Percentiles rank a stretch among this genome's conserved stretches.
phyloP scores from a whole-genome alignment of 1,140 invertebrate species.

The Meloidogyne floridensis region DNA sequence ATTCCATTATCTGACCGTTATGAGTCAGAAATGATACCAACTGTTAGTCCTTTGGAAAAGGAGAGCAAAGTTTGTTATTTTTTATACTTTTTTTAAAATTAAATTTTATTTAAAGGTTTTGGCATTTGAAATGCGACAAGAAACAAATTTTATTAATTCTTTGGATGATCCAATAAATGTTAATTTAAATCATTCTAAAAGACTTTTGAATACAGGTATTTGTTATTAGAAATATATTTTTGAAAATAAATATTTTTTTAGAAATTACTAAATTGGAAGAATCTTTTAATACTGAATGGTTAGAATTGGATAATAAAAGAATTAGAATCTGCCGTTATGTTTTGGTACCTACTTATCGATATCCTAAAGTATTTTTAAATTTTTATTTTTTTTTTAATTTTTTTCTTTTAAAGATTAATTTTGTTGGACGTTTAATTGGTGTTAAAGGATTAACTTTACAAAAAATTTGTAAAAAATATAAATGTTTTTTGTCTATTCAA shows the following conservation, averaged over 20 bases:
- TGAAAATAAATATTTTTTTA: background rate
- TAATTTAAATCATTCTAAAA: slow-evolving; percentile 19
- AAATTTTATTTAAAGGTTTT: background rate
- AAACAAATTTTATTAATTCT: slow-evolving; percentile 29
- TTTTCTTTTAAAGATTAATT: slow-evolving; percentile 23
- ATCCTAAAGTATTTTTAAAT: slow-evolving; percentile 1
- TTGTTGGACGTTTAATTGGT: slow-evolving; percentile 31
- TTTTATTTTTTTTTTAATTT: background rate
- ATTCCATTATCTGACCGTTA: slow-evolving; percentile 5
- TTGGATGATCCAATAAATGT: background rate
- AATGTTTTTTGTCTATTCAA: slow-evolving; percentile 26
- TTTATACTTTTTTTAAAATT: background rate
- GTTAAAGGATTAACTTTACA: slow-evolving; percentile 26
- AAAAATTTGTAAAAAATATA: slow-evolving; percentile 34
- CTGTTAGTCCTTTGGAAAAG: background rate
- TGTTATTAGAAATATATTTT: background rate
- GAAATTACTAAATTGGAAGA: slow-evolving; percentile 18
- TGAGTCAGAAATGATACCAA: background rate
- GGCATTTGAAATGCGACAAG: slow-evolving; percentile 32
- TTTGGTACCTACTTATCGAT: slow-evolving; percentile 24
- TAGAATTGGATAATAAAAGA: slow-evolving; percentile 12
- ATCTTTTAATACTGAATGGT: slow-evolving; percentile 18
- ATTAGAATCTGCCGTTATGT: slow-evolving; percentile 10
- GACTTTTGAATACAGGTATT: slow-evolving; percentile 23
- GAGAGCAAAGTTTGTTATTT: background rate